phyloP scores from a whole-genome alignment of 1,140 invertebrate species.

The Olivierus martensii region DNA sequence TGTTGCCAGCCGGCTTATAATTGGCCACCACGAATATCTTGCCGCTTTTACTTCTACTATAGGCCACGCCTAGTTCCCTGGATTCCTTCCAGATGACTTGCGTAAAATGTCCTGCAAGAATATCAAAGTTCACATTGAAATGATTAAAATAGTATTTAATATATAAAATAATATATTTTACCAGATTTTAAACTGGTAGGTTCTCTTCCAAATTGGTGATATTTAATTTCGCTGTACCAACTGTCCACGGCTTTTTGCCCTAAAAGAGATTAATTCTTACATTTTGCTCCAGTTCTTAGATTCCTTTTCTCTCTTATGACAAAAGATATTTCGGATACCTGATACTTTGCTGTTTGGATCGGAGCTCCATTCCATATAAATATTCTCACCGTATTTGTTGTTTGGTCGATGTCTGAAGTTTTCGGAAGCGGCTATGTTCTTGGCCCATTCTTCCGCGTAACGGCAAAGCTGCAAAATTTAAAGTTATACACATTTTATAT shows the following conservation, averaged over 20 bases:
- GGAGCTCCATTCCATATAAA: slow-evolving; percentile 58
- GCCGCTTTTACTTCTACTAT: slow-evolving; percentile 42
- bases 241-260: slow-evolving; percentile 14
- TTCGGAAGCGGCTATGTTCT: slow-evolving; percentile 48
- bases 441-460: slow-evolving; percentile 69
- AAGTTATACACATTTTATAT: no score
- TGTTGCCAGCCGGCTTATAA: slow-evolving; percentile 69
- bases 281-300: no score
- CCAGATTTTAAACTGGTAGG: slow-evolving; percentile 23
- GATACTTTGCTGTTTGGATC: slow-evolving; percentile 48
- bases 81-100: slow-evolving; percentile 51
- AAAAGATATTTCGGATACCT: slow-evolving; percentile 31
- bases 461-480: slow-evolving; percentile 39
- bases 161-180: slow-evolving; percentile 8
- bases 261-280: no score
- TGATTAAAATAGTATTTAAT: no score
- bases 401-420: slow-evolving; percentile 51
- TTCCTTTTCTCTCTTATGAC: no score
- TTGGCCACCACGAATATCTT: slow-evolving; percentile 56
- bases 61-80: slow-evolving; percentile 55
- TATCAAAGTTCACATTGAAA: not conserved
- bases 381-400: slow-evolving; percentile 55
- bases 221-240: slow-evolving; percentile 27
- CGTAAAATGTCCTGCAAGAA: slow-evolving; percentile 26
- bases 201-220: slow-evolving; percentile 25